Evolutionary conservation across 2,113 vertebrate species (phyloP).

Genomic region (Scatophagus argus): DNA sequence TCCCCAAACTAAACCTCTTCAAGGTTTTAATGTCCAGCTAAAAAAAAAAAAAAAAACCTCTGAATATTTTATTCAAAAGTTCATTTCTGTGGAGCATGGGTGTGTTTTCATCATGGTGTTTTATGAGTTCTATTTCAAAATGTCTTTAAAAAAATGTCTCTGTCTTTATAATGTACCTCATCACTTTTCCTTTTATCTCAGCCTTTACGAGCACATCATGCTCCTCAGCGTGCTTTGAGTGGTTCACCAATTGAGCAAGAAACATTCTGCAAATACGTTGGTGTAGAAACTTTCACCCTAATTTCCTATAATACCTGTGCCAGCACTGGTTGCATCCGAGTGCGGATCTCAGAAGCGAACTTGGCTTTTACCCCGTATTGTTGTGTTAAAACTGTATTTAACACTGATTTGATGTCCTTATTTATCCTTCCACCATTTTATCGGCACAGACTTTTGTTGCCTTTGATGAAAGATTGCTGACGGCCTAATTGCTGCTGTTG

Average conservation of each 20-base stretch:
- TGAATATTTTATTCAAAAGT: too few species aligned
- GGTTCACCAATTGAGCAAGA: neutral
- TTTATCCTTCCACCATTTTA: constrained; percentile 39
- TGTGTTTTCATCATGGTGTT: too few species aligned
- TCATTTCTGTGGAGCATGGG: too few species aligned
- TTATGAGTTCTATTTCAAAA: too few species aligned
- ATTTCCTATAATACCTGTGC: too few species aligned
- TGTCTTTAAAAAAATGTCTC: too few species aligned
- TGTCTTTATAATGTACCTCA: neutral
- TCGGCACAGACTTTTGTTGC: constrained; percentile 50
- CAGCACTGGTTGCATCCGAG: neutral
- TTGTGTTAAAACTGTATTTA: constrained; percentile 12
- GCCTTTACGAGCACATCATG: too few species aligned
- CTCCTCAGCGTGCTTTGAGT: neutral
- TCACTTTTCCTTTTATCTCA: too few species aligned
- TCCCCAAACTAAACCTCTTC: neutral
- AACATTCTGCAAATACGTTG: neutral
- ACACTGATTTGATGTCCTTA: constrained; percentile 27
- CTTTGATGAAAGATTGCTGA: constrained; percentile 63
- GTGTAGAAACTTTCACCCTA: too few species aligned
- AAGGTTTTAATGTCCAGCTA: too few species aligned
- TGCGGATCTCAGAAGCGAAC: constrained; percentile 6
- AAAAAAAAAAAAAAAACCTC: too few species aligned
- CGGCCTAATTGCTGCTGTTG: constrained; percentile 70
- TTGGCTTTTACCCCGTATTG: constrained; percentile 9